These are phyloP conservation scores for Probosciger aterrimus DNA, from an alignment of 2,113 vertebrate genomes.

Conservation along the genomic window DNA sequence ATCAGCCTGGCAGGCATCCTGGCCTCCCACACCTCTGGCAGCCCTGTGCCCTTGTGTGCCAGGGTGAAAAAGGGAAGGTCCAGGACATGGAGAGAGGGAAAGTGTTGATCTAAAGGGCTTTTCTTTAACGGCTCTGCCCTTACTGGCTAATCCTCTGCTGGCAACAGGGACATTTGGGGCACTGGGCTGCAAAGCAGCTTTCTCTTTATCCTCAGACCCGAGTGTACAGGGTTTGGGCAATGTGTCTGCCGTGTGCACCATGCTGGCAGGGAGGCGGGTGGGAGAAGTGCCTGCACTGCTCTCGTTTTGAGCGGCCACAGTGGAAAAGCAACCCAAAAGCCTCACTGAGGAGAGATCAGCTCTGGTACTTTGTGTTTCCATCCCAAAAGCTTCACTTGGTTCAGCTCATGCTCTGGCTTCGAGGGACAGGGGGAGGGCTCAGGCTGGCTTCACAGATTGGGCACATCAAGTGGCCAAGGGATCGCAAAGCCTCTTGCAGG, in stretches of 20 bases:
- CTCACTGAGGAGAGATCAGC: not conserved
- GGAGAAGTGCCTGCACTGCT: not conserved
- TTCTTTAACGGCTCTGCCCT: not conserved
- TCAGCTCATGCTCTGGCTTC: not conserved
- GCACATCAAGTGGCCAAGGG: not conserved
- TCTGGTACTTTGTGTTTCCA: not conserved
- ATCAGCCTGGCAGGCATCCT: not conserved
- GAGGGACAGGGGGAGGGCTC: fast-evolving
- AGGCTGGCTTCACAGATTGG: not conserved
- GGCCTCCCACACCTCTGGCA: not conserved
- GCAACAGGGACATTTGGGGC: not conserved
- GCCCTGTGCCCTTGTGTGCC: not conserved
- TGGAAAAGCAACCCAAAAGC: not conserved
- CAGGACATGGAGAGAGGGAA: not conserved
- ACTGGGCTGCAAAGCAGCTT: not conserved
- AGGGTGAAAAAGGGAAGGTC: not conserved
- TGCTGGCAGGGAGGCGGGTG: not conserved
- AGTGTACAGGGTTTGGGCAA: not conserved
- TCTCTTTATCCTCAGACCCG: not conserved
- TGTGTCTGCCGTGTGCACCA: not conserved
- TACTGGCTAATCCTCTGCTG: not conserved
- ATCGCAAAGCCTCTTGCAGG: not conserved
- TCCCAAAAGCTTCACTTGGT: not conserved
- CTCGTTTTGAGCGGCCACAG: not conserved
- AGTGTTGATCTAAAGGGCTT: not conserved